These are phyloP conservation scores for Stegodyphus mimosarum DNA, from an alignment of 1,140 invertebrate species.

Conservation along the genomic window DNA sequence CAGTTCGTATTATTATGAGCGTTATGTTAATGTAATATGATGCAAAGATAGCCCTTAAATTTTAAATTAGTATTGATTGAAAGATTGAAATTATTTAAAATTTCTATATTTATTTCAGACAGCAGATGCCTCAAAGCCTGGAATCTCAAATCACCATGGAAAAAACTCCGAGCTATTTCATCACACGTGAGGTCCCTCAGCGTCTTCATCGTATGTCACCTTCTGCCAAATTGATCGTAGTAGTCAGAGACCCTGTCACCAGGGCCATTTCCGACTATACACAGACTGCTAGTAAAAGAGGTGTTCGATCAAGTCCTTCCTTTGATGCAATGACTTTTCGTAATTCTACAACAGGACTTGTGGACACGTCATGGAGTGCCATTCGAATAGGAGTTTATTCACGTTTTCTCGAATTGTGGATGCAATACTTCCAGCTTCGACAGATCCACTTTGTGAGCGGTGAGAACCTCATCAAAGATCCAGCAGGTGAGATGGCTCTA, in stretches of 20 bases:
- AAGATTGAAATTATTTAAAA: too few species aligned
- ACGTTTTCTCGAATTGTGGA: slow-evolving; percentile 85
- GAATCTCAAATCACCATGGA: slow-evolving; percentile 91
- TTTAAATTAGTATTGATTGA: too few species aligned
- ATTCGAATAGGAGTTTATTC: slow-evolving; percentile 89
- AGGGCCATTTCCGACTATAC: slow-evolving; percentile 93
- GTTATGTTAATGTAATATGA: too few species aligned
- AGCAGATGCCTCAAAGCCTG: slow-evolving; percentile 86
- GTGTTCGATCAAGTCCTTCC: slow-evolving; percentile 72
- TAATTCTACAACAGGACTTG: slow-evolving; percentile 73
- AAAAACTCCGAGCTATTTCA: slow-evolving; percentile 94
- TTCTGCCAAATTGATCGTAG: slow-evolving; percentile 84
- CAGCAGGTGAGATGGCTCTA: slow-evolving; percentile 83
- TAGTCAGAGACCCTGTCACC: slow-evolving; percentile 92
- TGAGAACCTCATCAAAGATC: slow-evolving; percentile 86
- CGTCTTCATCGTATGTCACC: slow-evolving; percentile 88
- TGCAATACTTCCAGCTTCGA: slow-evolving; percentile 82
- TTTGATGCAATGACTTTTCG: slow-evolving; percentile 86
- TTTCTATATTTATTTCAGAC: slow-evolving; percentile 69
- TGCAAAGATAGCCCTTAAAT: too few species aligned
- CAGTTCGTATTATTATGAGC: too few species aligned
- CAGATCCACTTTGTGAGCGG: slow-evolving; percentile 90
- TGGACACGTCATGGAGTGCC: slow-evolving; percentile 88
- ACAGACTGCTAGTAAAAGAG: slow-evolving; percentile 79
- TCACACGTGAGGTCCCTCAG: slow-evolving; percentile 85